A percentile compares a stretch with the other conserved stretches of the same genome.
Evolutionary conservation across 2,797 vertebrate species (phyloP).

Genomic region (Lycodopsis pacificus): DNA sequence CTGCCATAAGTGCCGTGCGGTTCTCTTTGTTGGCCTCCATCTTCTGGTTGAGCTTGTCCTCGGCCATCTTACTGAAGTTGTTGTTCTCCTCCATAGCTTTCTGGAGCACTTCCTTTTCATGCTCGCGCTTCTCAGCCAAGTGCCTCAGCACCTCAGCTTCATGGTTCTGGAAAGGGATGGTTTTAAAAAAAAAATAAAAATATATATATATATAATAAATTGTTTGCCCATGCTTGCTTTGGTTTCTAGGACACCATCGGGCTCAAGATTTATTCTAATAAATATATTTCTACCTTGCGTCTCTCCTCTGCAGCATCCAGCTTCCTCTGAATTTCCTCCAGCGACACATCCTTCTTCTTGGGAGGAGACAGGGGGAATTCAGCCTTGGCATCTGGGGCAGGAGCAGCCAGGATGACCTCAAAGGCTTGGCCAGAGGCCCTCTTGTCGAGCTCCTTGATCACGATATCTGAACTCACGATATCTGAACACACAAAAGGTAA

Average conservation of each 20-base stretch:
- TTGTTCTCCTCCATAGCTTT: slow-evolving; percentile 96
- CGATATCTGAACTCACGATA: slow-evolving; percentile 81
- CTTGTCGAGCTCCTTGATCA: slow-evolving; percentile 96
- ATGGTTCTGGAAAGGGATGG: slow-evolving; percentile 83
- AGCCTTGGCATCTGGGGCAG: slow-evolving; percentile 88
- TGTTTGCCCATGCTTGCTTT: background rate
- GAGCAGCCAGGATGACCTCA: slow-evolving; percentile 92
- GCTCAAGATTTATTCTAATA: background rate
- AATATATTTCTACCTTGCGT: slow-evolving; percentile 87
- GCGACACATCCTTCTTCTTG: slow-evolving; percentile 94
- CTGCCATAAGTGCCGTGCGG: slow-evolving; percentile 93
- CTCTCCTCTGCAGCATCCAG: slow-evolving; percentile 96
- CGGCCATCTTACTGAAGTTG: slow-evolving; percentile 97
- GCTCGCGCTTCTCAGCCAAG: slow-evolving; percentile 95
- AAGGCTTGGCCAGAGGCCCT: slow-evolving; percentile 96
- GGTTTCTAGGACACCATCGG: background rate
- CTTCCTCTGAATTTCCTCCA: slow-evolving; percentile 97
- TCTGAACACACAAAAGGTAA: background rate
- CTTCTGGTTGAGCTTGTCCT: slow-evolving; percentile 96
- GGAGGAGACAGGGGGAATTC: slow-evolving; percentile 93
- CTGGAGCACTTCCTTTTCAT: slow-evolving; percentile 95
- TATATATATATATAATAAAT: too few species aligned
- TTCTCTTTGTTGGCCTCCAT: slow-evolving; percentile 98
- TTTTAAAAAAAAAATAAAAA: background rate
- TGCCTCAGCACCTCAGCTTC: slow-evolving; percentile 96